Evolutionary conservation across 1,140 invertebrate genomes (phyloP).

Genomic region (Homalodisca vitripennis): DNA sequence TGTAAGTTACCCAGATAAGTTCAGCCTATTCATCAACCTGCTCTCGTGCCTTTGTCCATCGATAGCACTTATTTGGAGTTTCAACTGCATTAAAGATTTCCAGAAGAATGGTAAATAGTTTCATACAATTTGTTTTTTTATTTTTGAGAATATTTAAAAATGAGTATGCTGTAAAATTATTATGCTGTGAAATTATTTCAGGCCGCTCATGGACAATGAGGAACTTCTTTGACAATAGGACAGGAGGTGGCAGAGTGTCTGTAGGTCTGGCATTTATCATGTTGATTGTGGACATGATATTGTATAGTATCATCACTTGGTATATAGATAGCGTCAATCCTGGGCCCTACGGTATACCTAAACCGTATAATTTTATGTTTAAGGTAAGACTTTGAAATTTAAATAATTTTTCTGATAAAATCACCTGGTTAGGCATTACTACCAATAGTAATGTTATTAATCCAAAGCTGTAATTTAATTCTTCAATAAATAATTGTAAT

Average conservation of each 20-base stretch:
- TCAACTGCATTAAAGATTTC: background rate
- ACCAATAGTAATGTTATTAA: too few relatives aligned
- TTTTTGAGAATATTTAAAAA: too few relatives aligned
- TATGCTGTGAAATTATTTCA: too few relatives aligned
- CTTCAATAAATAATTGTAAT: too few relatives aligned
- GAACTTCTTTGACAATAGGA: slow-evolving; percentile 25
- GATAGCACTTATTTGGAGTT: background rate
- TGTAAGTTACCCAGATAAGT: slow-evolving; percentile 1
- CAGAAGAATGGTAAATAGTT: background rate
- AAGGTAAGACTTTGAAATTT: slow-evolving; percentile 31
- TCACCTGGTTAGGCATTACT: too few relatives aligned
- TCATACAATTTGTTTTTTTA: too few relatives aligned
- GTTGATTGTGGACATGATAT: slow-evolving; percentile 27
- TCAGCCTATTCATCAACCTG: background rate
- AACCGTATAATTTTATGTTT: slow-evolving; percentile 38
- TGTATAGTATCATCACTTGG: slow-evolving; percentile 29
- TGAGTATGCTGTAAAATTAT: too few relatives aligned
- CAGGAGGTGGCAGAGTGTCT: slow-evolving; percentile 24
- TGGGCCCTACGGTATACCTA: slow-evolving; percentile 34
- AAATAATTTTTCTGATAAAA: too few relatives aligned
- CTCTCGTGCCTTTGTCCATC: background rate
- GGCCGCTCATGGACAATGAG: slow-evolving; percentile 21
- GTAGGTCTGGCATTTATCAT: slow-evolving; percentile 29
- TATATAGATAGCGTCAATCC: slow-evolving; percentile 40
- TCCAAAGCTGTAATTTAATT: too few relatives aligned